Base-by-base conservation (phyloP, 2,888 invertebrate species). In the Dasysyrphus albostriatus region DNA sequence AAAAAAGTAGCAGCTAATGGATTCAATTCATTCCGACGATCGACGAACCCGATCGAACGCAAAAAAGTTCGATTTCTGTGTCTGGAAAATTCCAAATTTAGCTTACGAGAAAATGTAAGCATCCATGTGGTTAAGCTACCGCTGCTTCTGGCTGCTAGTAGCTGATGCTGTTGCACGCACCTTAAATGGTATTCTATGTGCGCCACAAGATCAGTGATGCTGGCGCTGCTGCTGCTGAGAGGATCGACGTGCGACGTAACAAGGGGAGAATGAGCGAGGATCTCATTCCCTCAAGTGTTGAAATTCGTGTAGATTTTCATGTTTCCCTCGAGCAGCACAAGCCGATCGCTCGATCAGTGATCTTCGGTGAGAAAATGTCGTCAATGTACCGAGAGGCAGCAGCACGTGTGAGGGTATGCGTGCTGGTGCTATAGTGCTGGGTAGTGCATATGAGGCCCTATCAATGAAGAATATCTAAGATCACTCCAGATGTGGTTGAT, bases 11-110 rank as follows among this genome's bases (percentile, higher is more conserved):
- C 44, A 16, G 72, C 44, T 34, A 61, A 59, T 56, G 29, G 73
- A 75, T 69, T 73, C 74, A 49, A 69, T 69, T 74, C 69, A 79
- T 78, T 82, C 32, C 72, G 37, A 58, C 83, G 78, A 84, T 81
- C 87, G 75, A 75, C 83, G 83, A 87, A 79, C 83, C 47, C 83
- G 63, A 69, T 39, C 69, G 29, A 87, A 87, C 58, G 77, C 77
- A 74, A 77, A 80, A 79, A 79, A 75, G 42, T 75, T 83, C 78
- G 72, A 87, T 79, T 83, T 78, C 49, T 63, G 77, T 78, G 65
- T 70, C 75, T 87, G 87, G 87, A 82, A 79, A 87, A 87, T 87
- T 87, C 87, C 87, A 87, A 87, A 87, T 87, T 87, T 87, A 87
- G 87, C 83, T 83, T 75, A 83, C 83, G 32, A 87, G 74, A 83